phyloP scores from a whole-genome alignment of 2,113 vertebrate species.

The Chaetops frenatus region DNA sequence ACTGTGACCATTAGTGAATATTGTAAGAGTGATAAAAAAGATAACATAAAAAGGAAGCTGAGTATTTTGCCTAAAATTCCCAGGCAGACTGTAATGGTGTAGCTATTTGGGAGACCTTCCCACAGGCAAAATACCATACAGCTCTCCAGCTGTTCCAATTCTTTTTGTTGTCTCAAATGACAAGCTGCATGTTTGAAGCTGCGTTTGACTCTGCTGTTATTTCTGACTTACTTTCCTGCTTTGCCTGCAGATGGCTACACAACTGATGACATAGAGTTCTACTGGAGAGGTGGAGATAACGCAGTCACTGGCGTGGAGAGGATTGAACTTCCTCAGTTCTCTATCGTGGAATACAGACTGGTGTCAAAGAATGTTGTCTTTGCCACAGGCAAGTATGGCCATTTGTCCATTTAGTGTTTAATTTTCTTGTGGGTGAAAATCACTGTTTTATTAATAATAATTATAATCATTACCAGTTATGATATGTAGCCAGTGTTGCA shows the following conservation, averaged over 20 bases:
- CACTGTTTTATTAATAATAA: neutral
- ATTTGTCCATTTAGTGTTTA: neutral
- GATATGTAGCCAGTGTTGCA: neutral
- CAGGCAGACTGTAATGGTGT: neutral
- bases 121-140: neutral
- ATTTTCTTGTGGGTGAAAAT: neutral
- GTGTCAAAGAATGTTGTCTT: constrained; percentile 97
- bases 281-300: constrained; percentile 92
- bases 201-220: neutral
- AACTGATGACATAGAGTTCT: constrained; percentile 97
- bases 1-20: neutral
- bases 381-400: constrained; percentile 84
- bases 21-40: neutral
- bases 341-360: constrained; percentile 92
- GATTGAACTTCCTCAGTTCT: constrained; percentile 97
- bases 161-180: neutral
- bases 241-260: constrained; percentile 89
- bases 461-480: neutral
- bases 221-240: neutral
- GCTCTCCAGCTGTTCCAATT: neutral
- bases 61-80: neutral
- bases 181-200: neutral
- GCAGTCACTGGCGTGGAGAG: constrained; percentile 92
- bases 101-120: neutral
- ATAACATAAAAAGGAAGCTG: neutral